Conservation (phyloP, 2,113 vertebrate species). For the Oreotrochilus melanogaster region DNA sequence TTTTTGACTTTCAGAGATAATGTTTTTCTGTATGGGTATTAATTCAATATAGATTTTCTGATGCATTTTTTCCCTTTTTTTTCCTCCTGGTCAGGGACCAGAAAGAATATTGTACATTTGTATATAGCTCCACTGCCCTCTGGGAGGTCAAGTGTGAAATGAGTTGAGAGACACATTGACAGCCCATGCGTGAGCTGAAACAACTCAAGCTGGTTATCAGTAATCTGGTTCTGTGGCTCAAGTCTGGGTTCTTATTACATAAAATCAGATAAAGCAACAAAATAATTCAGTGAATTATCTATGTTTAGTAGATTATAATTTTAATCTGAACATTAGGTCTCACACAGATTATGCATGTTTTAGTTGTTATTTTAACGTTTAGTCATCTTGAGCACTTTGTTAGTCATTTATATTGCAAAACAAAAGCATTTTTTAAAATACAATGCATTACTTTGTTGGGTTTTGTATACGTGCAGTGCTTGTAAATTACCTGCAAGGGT, state of each 20-base stretch:
- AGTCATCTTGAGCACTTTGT: background rate
- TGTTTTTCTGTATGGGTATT: background rate
- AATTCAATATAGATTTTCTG: constrained; percentile 34
- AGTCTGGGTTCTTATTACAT: background rate
- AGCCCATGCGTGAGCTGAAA: background rate
- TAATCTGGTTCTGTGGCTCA: constrained; percentile 27
- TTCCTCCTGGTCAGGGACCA: background rate
- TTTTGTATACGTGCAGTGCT: background rate
- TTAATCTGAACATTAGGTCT: background rate
- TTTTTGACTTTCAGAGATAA: background rate
- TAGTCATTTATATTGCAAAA: background rate
- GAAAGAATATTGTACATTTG: background rate
- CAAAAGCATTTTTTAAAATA: background rate
- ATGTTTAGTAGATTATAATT: background rate
- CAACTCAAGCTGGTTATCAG: background rate
- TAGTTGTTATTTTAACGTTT: background rate
- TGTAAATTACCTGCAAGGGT: background rate
- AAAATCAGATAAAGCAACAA: constrained; percentile 25
- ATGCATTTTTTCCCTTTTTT: background rate
- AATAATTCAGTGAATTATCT: constrained; percentile 7
- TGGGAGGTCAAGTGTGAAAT: constrained; percentile 52
- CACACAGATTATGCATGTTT: background rate
- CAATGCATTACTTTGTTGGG: background rate
- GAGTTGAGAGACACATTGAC: constrained; percentile 30
- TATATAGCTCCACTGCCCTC: background rate